phyloP scores from a whole-genome alignment of 2,888 invertebrate species.

The Drosophila leonis region DNA sequence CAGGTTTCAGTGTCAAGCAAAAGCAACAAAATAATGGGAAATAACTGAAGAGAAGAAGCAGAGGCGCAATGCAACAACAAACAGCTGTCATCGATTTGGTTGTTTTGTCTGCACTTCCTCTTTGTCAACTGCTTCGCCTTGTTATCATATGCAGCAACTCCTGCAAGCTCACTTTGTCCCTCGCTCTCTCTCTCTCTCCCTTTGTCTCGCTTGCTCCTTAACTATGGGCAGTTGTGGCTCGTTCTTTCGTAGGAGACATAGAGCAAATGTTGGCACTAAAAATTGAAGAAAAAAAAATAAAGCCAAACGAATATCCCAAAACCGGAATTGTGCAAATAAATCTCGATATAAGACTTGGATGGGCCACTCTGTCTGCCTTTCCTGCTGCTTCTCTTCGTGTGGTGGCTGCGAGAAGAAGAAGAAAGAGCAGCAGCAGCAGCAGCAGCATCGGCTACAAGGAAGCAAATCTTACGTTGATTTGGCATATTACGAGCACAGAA shows the following conservation, averaged over 20 bases:
- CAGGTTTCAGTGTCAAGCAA: slow-evolving; percentile 55
- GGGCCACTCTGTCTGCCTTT: slow-evolving; percentile 38
- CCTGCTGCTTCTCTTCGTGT: slow-evolving; percentile 33
- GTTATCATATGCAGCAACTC: slow-evolving; percentile 42
- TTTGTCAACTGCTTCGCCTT: slow-evolving; percentile 57
- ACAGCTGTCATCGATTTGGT: slow-evolving; percentile 66
- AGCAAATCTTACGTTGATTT: slow-evolving; percentile 64
- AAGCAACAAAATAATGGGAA: slow-evolving; percentile 8
- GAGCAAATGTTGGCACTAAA: slow-evolving; percentile 65
- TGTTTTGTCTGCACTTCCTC: slow-evolving; percentile 48
- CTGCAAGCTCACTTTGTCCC: slow-evolving; percentile 1
- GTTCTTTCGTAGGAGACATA: slow-evolving; percentile 43
- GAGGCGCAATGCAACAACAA: slow-evolving; percentile 34
- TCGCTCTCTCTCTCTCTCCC: not conserved
- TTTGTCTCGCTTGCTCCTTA: slow-evolving; percentile 6
- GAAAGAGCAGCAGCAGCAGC: not conserved
- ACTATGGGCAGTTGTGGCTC: slow-evolving; percentile 10
- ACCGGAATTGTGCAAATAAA: slow-evolving; percentile 81
- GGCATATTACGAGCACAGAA: slow-evolving; percentile 64
- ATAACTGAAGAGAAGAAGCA: not conserved
- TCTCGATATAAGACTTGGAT: slow-evolving; percentile 65
- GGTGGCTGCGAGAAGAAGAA: slow-evolving; percentile 30
- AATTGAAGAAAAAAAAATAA: slow-evolving; percentile 69
- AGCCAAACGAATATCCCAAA: slow-evolving; percentile 62
- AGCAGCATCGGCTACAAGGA: slow-evolving; percentile 48